Conservation (phyloP, 2,888 invertebrate genomes). For the Choreutis nemorana region DNA sequence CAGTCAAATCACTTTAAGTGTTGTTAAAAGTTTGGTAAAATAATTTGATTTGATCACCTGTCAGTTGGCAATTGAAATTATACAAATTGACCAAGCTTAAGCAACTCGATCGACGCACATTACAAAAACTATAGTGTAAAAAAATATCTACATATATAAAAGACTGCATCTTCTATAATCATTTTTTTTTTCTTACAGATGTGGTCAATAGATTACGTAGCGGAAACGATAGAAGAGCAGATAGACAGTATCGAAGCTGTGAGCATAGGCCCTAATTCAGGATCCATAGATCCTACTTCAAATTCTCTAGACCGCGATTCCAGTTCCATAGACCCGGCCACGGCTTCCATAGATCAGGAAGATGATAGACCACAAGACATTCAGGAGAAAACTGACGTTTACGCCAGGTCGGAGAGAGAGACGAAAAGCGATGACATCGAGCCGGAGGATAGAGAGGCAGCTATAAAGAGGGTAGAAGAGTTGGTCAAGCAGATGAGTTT, state of each 20-base stretch:
- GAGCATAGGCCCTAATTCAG: slow-evolving; percentile 30
- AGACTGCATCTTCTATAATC: too few relatives aligned
- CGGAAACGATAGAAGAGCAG: slow-evolving; percentile 51
- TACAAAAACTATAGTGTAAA: too few relatives aligned
- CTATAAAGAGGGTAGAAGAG: slow-evolving; percentile 69
- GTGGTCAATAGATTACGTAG: slow-evolving; percentile 95
- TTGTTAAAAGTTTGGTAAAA: slow-evolving; percentile 1
- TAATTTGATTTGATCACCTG: not conserved
- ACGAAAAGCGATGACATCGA: slow-evolving; percentile 31
- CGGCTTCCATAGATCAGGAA: slow-evolving; percentile 28
- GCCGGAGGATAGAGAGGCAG: slow-evolving; percentile 40
- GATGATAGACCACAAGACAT: slow-evolving; percentile 25
- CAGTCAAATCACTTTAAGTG: too few relatives aligned
- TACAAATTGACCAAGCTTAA: too few relatives aligned
- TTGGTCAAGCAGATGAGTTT: slow-evolving; percentile 84
- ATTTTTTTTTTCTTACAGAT: slow-evolving; percentile 70
- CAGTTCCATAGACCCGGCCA: slow-evolving; percentile 24
- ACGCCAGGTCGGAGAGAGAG: slow-evolving; percentile 19
- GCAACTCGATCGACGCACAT: too few relatives aligned
- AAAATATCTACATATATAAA: too few relatives aligned
- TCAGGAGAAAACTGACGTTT: slow-evolving; percentile 21
- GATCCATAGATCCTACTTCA: slow-evolving; percentile 31
- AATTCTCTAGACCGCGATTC: too few relatives aligned
- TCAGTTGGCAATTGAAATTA: not conserved
- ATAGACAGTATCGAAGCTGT: slow-evolving; percentile 49